phyloP scores from a whole-genome alignment of 2,113 vertebrate species.

The Rhineura floridana region DNA sequence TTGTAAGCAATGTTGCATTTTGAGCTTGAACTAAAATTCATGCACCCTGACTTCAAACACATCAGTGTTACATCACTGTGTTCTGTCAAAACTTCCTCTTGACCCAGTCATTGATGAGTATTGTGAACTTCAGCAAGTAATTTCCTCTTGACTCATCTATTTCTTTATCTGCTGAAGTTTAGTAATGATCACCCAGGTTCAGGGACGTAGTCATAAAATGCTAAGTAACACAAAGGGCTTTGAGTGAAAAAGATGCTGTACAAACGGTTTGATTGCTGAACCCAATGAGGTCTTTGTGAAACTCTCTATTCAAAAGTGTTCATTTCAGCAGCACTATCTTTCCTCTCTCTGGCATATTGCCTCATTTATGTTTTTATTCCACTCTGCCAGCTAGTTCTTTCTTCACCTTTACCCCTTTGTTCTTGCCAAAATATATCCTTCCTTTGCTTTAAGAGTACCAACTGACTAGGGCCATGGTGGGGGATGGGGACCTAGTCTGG shows the following conservation, averaged over 20 bases:
- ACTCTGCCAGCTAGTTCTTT: neutral
- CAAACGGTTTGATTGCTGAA: neutral
- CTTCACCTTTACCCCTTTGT: neutral
- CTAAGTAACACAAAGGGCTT: neutral
- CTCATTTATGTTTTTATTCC: neutral
- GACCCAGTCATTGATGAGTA: neutral
- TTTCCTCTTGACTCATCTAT: neutral
- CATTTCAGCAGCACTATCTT: neutral
- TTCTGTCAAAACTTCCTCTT: neutral
- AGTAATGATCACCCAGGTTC: neutral
- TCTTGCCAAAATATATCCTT: neutral
- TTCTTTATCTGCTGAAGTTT: neutral
- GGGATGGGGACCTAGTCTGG: too few species aligned
- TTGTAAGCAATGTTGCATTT: slow-evolving; percentile 8
- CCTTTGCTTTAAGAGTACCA: neutral
- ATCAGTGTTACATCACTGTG: neutral
- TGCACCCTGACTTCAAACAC: neutral
- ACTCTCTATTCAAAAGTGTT: neutral
- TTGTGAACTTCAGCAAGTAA: neutral
- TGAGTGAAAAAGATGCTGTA: neutral
- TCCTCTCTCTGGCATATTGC: neutral
- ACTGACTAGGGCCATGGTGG: neutral
- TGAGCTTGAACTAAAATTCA: neutral
- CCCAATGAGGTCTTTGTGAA: neutral
- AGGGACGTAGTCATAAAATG: neutral